phyloP scores from a whole-genome alignment of 1,140 invertebrate genomes.

The Bacillus rossius region DNA sequence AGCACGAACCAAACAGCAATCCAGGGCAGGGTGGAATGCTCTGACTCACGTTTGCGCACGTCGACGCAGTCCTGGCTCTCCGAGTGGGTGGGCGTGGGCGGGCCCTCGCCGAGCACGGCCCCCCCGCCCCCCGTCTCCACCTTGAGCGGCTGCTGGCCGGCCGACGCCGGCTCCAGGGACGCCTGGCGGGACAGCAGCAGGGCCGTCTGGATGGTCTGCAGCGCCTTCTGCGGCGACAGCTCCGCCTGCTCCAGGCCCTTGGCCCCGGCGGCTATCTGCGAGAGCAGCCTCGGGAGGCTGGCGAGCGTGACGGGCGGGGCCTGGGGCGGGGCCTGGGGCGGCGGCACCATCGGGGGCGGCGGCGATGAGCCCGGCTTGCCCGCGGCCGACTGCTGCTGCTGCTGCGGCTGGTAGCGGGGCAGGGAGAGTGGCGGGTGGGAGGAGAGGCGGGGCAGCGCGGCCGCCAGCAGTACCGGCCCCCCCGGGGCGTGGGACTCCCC shows the following conservation, averaged over 20 bases:
- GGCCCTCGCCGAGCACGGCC: constrained; percentile 45
- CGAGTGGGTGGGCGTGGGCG: constrained; percentile 64
- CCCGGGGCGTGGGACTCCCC: constrained; percentile 26
- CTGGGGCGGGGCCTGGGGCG: constrained; percentile 26
- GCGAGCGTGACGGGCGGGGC: constrained; percentile 48
- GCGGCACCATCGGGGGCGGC: not conserved
- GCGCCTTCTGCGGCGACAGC: constrained; percentile 49
- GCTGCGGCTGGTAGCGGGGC: constrained; percentile 2
- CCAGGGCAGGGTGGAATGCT: too few relatives aligned
- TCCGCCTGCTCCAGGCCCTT: constrained; percentile 43
- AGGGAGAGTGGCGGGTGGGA: not conserved
- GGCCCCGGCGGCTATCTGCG: constrained; percentile 47
- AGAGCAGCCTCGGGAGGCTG: constrained; percentile 47
- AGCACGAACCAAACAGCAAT: too few relatives aligned
- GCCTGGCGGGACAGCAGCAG: constrained; percentile 47
- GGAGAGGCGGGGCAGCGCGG: constrained; percentile 22
- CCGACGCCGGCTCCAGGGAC: constrained; percentile 15
- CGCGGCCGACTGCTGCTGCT: constrained; percentile 1
- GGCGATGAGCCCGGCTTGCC: constrained; percentile 3
- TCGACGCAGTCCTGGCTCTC: constrained; percentile 59
- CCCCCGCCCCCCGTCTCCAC: constrained; percentile 50
- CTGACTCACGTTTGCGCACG: constrained; percentile 49
- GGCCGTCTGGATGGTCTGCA: constrained; percentile 55
- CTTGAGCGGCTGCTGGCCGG: constrained; percentile 38
- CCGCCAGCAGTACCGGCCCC: constrained; percentile 56